A percentile compares a stretch with the other conserved stretches of the same genome.
These are phyloP conservation scores for Azemiops feae DNA, from an alignment of 2,113 vertebrate species.

Conservation along the genomic window DNA sequence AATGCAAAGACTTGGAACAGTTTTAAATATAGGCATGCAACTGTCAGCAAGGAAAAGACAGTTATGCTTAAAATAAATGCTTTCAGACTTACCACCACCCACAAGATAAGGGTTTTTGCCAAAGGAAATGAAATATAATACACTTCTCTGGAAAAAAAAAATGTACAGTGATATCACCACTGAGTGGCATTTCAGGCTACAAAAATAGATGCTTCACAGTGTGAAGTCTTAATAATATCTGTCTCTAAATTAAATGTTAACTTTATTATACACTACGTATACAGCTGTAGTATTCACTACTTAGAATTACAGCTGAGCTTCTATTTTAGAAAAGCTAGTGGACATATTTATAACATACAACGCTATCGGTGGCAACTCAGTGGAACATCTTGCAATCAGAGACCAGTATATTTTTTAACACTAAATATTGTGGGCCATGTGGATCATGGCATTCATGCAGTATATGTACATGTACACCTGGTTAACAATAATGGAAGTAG, in stretches of 20 bases:
- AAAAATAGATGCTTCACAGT: not conserved
- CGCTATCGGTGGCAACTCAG: not conserved
- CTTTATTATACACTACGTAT: not conserved
- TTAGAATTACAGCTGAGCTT: not conserved
- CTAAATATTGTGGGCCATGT: not conserved
- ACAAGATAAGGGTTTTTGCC: constrained; percentile 8
- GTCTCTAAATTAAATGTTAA: constrained; percentile 1
- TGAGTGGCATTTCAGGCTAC: not conserved
- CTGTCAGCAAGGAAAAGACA: not conserved
- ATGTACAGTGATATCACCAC: not conserved
- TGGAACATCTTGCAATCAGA: not conserved
- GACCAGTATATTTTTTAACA: not conserved
- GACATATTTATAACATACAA: not conserved
- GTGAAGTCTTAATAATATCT: constrained; percentile 3
- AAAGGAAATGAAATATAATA: constrained; percentile 19
- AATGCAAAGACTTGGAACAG: not conserved
- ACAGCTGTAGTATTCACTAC: not conserved
- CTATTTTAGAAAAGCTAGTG: not conserved
- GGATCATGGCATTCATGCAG: not conserved
- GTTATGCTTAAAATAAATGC: constrained; percentile 1
- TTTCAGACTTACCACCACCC: not conserved
- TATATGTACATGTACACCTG: not conserved
- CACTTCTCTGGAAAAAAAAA: not conserved
- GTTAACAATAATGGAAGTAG: not conserved
- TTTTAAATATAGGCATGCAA: not conserved